phyloP scores from a whole-genome alignment of 1,140 invertebrate species.

The Halictus rubicundus region DNA sequence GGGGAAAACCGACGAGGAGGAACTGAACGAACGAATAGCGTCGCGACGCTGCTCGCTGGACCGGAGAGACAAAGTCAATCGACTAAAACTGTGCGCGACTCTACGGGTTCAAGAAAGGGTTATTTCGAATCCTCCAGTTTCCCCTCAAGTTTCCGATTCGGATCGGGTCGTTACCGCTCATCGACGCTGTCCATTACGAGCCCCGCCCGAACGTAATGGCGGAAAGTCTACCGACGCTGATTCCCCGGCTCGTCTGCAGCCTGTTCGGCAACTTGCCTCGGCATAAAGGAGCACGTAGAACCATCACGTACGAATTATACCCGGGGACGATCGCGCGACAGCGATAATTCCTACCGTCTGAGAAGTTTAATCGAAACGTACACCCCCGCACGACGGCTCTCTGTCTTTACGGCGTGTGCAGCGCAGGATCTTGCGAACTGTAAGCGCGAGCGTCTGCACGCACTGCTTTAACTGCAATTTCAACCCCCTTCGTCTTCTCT shows the following conservation, averaged over 20 bases:
- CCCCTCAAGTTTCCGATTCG: not conserved
- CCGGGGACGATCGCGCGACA: constrained; percentile 47
- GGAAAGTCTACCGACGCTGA: not conserved
- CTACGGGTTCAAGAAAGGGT: not conserved
- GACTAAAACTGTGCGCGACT: not conserved
- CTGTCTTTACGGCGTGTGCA: constrained; percentile 32
- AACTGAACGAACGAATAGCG: not conserved
- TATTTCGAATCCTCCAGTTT: not conserved
- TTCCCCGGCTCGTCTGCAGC: not conserved
- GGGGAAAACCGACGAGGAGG: not conserved
- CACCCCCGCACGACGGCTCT: constrained; percentile 17
- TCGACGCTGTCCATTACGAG: constrained; percentile 25
- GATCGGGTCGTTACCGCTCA: constrained; percentile 25
- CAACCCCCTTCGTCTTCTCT: not conserved
- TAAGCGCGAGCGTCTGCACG: constrained; percentile 34
- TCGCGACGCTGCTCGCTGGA: too few relatives aligned
- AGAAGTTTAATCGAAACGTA: constrained; percentile 62
- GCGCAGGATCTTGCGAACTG: not conserved
- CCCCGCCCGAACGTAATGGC: not conserved
- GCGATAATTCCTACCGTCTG: constrained; percentile 56
- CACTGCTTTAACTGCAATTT: constrained; percentile 37
- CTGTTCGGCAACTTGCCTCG: not conserved
- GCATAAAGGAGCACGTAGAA: constrained; percentile 36
- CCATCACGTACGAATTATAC: constrained; percentile 50
- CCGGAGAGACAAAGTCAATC: not conserved